Evolutionary conservation across 1,140 invertebrate genomes (phyloP).

Genomic region (Leptinotarsa texana): DNA sequence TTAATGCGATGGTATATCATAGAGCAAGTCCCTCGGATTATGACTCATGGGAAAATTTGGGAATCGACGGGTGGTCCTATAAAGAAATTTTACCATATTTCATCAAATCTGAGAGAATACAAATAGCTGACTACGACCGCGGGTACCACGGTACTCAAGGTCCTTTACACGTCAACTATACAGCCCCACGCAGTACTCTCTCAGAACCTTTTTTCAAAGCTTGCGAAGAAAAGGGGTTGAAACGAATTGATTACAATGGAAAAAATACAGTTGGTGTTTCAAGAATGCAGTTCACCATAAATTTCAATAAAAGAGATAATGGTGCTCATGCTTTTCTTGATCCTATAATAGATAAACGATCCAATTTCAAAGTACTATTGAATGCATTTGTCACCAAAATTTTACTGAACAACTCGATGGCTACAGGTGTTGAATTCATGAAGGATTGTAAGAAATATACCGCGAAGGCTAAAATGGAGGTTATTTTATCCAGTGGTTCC

Average conservation of each 20-base stretch:
- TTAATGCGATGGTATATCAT: conserved; percentile 90
- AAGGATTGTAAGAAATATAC: conserved; percentile 56
- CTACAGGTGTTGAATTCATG: conserved; percentile 72
- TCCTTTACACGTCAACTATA: conserved; percentile 13
- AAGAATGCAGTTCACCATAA: conserved; percentile 26
- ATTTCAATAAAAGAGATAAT: conserved; percentile 45
- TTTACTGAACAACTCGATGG: conserved; percentile 70
- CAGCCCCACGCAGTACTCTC: not conserved
- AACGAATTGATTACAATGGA: conserved; percentile 38
- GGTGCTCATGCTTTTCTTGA: conserved; percentile 28
- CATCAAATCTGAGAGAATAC: conserved; percentile 48
- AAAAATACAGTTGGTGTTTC: conserved; percentile 43
- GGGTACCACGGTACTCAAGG: conserved; percentile 32
- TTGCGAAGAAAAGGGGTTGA: conserved; percentile 27
- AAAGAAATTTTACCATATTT: conserved; percentile 44
- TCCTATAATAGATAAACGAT: conserved; percentile 13
- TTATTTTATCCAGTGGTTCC: conserved; percentile 76
- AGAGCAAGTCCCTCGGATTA: conserved; percentile 72
- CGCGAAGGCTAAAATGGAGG: conserved; percentile 65
- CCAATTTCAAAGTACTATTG: conserved; percentile 47
- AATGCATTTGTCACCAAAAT: conserved; percentile 69
- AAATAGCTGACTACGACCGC: conserved; percentile 28
- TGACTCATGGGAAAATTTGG: conserved; percentile 68
- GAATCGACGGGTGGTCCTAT: conserved; percentile 60
- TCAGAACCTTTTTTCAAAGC: conserved; percentile 26